Base-by-base conservation (phyloP, 2,113 vertebrate genomes). In the Ceratotherium simum region DNA sequence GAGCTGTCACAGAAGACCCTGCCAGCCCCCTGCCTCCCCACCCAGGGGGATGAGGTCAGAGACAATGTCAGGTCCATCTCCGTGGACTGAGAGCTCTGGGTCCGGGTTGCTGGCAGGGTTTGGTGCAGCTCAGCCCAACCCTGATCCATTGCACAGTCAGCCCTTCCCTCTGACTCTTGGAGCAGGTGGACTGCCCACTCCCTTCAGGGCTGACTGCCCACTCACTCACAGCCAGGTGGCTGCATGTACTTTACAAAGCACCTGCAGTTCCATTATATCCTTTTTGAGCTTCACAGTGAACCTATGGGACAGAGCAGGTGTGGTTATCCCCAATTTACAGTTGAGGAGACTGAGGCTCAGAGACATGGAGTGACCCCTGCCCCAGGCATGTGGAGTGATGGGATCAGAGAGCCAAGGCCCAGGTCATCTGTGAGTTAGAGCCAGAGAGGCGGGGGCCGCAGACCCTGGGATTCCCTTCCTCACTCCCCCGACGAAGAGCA, bases 41-140 rank as follows among this genome's bases (percentile, higher is more conserved):
- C 27, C 20, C 6, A 0, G 36, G 20, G 2, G 5, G 6, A 25
- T 29, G 16, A 20, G 27, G 23, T 39, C 76, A 76, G 67, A 42
- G 39, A 60, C 9, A 33, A 60, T 4, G 11, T 81, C 29, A 16
- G 5, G 5, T 60, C 25, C 39, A 0, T 51, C 10, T 90, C 48
- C 1, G 0, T 36, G 91, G 70, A 60, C 9, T 10, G 17, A 51
- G 88, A 9, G 48, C 12, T 11, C 23, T 4, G 31, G 82, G 21
- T 33, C 58, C 1, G 0, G 48, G 46, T 0, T 58, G 58, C 90
- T 4, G n/a, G 42, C 48, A 21, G 88, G 54, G 90, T 70, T 48
- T 62, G 54, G 48, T 78, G 10, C 9, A 0, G 31, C 65, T 46
- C 31, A 29, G 31, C 25, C n/a, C 36, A 51, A 11, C 58, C 73